Conservation (phyloP, 2,888 invertebrate species). For the Fragum sueziense region DNA sequence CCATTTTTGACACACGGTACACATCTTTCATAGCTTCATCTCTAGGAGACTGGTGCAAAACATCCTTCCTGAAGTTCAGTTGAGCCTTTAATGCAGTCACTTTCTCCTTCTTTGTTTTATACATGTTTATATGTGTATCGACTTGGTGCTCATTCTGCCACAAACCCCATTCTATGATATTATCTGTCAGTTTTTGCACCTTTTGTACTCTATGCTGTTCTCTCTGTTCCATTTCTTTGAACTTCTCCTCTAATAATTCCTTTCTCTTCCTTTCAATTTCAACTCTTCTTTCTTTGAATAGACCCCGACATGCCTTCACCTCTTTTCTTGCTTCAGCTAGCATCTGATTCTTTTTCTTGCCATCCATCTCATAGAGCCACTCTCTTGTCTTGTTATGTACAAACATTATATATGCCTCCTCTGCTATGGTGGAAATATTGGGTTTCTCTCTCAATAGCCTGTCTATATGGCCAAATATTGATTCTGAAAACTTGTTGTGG, state of each 20-base stretch:
- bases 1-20: conserved; percentile 1
- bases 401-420: conserved; percentile 43
- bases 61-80: conserved; percentile 24
- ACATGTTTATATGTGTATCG: neutral
- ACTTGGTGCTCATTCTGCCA: conserved; percentile 53
- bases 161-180: conserved; percentile 44
- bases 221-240: conserved; percentile 8
- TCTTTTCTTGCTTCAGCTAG: conserved; percentile 31
- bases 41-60: conserved; percentile 12
- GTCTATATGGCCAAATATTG: conserved; percentile 39
- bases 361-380: conserved; percentile 20
- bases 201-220: conserved; percentile 8
- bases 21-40: neutral
- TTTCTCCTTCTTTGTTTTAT: neutral
- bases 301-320: conserved; percentile 14
- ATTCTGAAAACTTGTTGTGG: conserved; percentile 37
- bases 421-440: conserved; percentile 31
- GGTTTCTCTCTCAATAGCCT: conserved; percentile 40
- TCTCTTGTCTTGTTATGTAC: conserved; percentile 38
- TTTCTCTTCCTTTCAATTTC: conserved; percentile 45
- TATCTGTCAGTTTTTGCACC: neutral
- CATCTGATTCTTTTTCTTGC: conserved; percentile 12
- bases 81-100: conserved; percentile 23
- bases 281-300: conserved; percentile 38
- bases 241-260: conserved; percentile 26